Conservation (phyloP, 2,113 vertebrate species). For the Python bivittatus region DNA sequence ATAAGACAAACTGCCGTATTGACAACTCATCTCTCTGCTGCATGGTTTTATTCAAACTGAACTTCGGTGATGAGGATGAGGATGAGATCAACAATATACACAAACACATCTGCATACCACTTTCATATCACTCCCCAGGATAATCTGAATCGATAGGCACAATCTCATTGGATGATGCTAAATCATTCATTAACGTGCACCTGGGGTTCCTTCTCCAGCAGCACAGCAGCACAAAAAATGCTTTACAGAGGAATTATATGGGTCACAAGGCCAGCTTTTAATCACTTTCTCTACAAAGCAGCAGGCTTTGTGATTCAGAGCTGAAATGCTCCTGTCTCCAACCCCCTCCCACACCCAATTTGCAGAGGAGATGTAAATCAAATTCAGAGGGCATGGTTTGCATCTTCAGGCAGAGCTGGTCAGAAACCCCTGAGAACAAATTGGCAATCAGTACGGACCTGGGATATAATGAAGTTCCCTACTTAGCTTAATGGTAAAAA, state of each 20-base stretch:
- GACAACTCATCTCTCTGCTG: conserved; percentile 16
- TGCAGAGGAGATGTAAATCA: not conserved
- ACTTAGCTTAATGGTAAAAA: not conserved
- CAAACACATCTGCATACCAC: not conserved
- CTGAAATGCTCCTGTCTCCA: not conserved
- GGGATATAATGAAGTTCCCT: not conserved
- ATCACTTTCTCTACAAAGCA: not conserved
- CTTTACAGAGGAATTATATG: not conserved
- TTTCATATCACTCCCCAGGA: not conserved
- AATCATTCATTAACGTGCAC: conserved; percentile 9
- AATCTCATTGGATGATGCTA: not conserved
- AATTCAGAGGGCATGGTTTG: not conserved
- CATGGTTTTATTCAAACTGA: not conserved
- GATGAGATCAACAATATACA: not conserved
- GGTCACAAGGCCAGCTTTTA: not conserved
- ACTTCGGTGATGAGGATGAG: not conserved
- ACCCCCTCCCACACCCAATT: not conserved
- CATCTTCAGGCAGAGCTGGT: not conserved
- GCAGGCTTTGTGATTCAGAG: not conserved
- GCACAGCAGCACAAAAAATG: not conserved
- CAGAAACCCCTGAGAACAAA: not conserved
- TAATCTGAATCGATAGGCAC: not conserved
- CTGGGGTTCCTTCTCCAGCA: not conserved
- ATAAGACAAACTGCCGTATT: not conserved
- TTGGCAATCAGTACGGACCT: not conserved